Evolutionary conservation across 2,888 invertebrate genomes (phyloP), one percentile per base, ranked within the genome.

Genomic region (Sericinus montela): DNA sequence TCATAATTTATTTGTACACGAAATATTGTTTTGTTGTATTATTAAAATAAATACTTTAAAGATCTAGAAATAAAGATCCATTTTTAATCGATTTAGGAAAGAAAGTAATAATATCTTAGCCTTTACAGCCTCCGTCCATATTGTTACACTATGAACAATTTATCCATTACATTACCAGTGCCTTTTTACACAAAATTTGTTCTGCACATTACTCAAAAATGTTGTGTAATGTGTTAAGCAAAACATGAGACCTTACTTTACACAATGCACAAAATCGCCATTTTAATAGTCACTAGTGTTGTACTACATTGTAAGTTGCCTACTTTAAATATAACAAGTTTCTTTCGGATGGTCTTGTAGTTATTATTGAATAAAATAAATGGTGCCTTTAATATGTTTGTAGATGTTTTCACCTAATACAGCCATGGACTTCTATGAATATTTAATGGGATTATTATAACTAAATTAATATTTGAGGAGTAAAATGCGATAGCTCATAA

Each of bases 281-380:
- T 82, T 67, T 67, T 57, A 58, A 79, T 81, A 83, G 84, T 84
- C 84, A 83, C 69, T 83, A 83, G 80, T 65, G 58, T 77, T 73
- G 69, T 68, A 68, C 69, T 75, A 70, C n/a, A n/a, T 60, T 65
- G 57, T 75, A 72, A 70, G 68, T 69, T 60, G 61, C 67, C 58
- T 68, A 60, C 55, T 60, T 46, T 46, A 23, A 43, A 47, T 44
- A 32, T 45, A 53, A 46, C 19, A 19, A 19, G 19, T 19, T 19
- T 19, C 43, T 41, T 48, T 54, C 34, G 34, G 39, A 51, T 39
- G 51, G 42, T 43, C 51, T 54, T 30, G 45, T 53, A 55, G 55
- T 55, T 53, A 53, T 51, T 52, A 43, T 28, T 39, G 7, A 25
- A 25, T 25, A 15, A 23, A 7, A 32, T 19, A 2, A 34, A 32